phyloP scores from a whole-genome alignment of 2,113 vertebrate species.

The Phodopus roborovskii region DNA sequence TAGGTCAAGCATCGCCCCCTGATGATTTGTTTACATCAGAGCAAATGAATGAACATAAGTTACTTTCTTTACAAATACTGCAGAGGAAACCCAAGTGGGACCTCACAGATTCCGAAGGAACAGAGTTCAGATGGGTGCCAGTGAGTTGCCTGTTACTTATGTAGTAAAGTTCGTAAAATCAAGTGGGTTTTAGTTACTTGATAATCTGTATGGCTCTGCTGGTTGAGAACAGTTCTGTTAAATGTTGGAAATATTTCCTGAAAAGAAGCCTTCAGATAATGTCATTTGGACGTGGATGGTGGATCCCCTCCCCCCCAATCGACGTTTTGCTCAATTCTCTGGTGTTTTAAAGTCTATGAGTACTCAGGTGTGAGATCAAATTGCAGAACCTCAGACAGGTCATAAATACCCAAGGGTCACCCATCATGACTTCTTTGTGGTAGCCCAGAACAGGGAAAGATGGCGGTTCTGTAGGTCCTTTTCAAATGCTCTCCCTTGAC shows the following conservation, averaged over 20 bases:
- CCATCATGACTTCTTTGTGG: neutral
- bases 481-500: neutral
- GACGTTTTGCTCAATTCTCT: conserved; percentile 21
- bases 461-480: neutral
- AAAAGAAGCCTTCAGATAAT: conserved; percentile 25
- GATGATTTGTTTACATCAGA: conserved; percentile 72
- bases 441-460: neutral
- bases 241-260: conserved; percentile 52
- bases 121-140: neutral
- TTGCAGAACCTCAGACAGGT: neutral
- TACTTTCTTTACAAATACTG: conserved; percentile 56
- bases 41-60: conserved; percentile 55
- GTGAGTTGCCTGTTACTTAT: conserved; percentile 4
- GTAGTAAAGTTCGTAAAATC: conserved; percentile 20
- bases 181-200: neutral
- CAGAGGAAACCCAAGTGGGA: conserved; percentile 17
- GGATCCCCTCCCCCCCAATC: neutral
- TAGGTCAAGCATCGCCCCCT: conserved; percentile 51
- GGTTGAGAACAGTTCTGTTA: conserved; percentile 32
- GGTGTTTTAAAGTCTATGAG: neutral
- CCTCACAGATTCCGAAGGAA: conserved; percentile 24
- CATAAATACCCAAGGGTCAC: neutral
- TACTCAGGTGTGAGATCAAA: neutral
- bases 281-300: conserved; percentile 12
- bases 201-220: conserved; percentile 43